These are phyloP conservation scores for Neotoxoptera formosana DNA, from an alignment of 1,140 invertebrate species.

Conservation along the genomic window DNA sequence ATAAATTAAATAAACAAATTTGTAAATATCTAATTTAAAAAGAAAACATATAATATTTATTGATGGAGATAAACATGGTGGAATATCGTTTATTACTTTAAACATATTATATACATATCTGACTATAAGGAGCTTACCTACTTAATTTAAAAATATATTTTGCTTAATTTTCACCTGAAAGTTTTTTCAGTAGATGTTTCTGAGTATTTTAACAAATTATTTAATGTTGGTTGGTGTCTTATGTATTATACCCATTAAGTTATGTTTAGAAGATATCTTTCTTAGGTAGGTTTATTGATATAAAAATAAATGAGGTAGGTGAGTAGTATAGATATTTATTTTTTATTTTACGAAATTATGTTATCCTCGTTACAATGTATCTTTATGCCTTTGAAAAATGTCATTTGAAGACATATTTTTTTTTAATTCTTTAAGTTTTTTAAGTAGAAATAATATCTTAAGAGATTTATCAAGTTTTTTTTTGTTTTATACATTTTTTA, in stretches of 20 bases:
- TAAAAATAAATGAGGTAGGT: not conserved
- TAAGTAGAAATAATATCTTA: not conserved
- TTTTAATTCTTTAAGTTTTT: not conserved
- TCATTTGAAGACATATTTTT: not conserved
- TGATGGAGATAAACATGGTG: not conserved
- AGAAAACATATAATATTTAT: not conserved
- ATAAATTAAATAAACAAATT: too few species aligned
- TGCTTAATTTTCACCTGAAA: not conserved
- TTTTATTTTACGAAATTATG: not conserved
- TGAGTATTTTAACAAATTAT: not conserved
- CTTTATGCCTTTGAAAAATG: not conserved
- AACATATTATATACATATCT: not conserved
- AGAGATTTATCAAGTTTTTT: constrained; percentile 13
- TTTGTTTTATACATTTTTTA: not conserved
- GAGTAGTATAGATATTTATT: not conserved
- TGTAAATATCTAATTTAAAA: not conserved
- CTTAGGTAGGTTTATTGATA: not conserved
- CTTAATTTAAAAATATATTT: not conserved
- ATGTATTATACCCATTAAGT: not conserved
- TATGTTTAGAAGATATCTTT: not conserved
- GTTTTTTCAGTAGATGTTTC: not conserved
- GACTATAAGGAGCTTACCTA: not conserved
- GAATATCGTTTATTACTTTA: not conserved
- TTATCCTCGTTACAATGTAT: not conserved
- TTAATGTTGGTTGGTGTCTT: not conserved